These are phyloP conservation scores for Myodes glareolus DNA, from an alignment of 2,113 vertebrate genomes.

Conservation along the genomic window DNA sequence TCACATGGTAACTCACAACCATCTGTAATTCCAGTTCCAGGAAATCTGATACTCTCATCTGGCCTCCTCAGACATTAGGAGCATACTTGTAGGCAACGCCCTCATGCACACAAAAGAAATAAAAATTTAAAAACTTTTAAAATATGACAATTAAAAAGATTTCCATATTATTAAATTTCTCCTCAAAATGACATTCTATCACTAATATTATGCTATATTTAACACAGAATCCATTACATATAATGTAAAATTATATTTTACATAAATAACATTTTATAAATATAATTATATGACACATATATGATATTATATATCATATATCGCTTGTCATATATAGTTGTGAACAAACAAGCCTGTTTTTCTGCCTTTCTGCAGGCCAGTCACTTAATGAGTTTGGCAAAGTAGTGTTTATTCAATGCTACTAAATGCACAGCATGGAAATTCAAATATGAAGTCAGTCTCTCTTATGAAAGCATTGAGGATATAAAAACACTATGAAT, in stretches of 20 bases:
- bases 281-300: not conserved
- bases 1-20: not conserved
- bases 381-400: not conserved
- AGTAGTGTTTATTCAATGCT: not conserved
- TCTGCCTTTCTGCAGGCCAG: not conserved
- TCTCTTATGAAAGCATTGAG: not conserved
- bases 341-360: not conserved
- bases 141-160: not conserved
- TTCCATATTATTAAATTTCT: not conserved
- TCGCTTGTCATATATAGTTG: not conserved
- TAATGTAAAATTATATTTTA: not conserved
- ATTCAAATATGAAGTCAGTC: not conserved
- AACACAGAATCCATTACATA: not conserved
- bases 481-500: not conserved
- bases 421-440: not conserved
- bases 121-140: not conserved
- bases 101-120: not conserved
- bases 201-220: not conserved
- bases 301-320: not conserved
- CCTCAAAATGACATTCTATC: not conserved
- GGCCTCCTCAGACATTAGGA: not conserved
- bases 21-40: not conserved
- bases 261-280: not conserved
- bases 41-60: not conserved
- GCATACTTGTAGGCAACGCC: not conserved